A percentile compares a stretch with the other conserved stretches of the same genome.
phyloP scores from a whole-genome alignment of 2,888 invertebrate species.

The Ormyrus rosae region DNA sequence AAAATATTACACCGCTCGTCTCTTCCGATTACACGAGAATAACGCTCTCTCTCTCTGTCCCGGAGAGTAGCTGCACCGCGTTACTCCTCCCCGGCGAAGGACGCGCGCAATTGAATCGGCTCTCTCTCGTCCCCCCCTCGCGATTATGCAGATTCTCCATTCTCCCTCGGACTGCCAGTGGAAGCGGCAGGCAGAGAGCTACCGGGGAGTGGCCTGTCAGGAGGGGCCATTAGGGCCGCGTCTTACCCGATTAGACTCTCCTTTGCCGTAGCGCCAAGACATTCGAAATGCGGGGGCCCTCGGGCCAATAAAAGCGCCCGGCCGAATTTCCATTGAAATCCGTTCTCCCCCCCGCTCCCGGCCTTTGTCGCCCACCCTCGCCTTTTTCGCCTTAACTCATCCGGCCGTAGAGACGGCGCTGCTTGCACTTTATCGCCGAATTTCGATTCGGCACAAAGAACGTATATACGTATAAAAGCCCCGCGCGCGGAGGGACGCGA shows the following conservation, averaged over 20 bases:
- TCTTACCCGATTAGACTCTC: conserved; percentile 42
- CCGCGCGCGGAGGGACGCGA: neutral
- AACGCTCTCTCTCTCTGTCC: neutral
- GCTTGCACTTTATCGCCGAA: conserved; percentile 40
- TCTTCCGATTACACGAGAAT: conserved; percentile 26
- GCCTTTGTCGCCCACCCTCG: too few relatives aligned
- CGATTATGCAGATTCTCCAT: conserved; percentile 45
- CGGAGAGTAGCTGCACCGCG: too few relatives aligned
- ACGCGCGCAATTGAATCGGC: conserved; percentile 33
- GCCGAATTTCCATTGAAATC: conserved; percentile 64
- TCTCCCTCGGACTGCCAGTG: neutral
- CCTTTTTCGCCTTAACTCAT: conserved; percentile 42
- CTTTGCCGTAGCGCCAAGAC: neutral
- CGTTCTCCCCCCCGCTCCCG: conserved; percentile 15
- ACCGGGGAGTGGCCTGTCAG: conserved; percentile 4
- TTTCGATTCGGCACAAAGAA: conserved; percentile 41
- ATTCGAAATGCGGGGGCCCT: neutral
- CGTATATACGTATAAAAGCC: neutral
- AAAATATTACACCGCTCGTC: neutral
- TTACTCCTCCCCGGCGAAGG: neutral
- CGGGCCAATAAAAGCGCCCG: neutral
- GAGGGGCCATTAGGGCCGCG: conserved; percentile 34
- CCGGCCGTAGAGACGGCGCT: conserved; percentile 42
- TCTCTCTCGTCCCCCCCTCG: neutral
- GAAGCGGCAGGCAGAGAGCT: neutral